phyloP scores from a whole-genome alignment of 2,797 vertebrate genomes.

The Clarias fuscus region DNA sequence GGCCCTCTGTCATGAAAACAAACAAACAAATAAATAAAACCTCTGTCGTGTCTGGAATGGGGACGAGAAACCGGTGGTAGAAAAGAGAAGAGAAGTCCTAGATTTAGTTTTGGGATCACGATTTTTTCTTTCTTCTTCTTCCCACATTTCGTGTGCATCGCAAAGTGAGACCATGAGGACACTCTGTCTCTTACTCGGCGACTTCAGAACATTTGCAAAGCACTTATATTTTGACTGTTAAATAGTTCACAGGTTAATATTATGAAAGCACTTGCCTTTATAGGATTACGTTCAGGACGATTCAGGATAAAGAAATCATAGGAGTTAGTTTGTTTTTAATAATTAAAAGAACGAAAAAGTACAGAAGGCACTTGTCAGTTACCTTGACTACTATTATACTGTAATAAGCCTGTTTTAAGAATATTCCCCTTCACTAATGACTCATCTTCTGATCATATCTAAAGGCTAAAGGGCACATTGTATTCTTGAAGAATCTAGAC shows the following conservation, averaged over 20 bases:
- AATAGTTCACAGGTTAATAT: conserved; percentile 51
- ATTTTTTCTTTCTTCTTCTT: no score
- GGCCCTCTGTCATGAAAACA: neutral
- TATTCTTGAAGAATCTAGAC: neutral
- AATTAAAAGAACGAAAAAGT: neutral
- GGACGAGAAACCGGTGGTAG: neutral
- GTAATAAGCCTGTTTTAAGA: conserved; percentile 39
- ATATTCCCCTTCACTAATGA: conserved; percentile 38
- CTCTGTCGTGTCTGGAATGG: neutral
- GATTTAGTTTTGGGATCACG: neutral
- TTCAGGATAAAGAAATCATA: conserved; percentile 33
- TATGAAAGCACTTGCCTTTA: conserved; percentile 45
- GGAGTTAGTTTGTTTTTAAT: neutral
- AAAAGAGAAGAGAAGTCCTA: neutral
- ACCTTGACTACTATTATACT: conserved; percentile 19
- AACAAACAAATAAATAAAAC: no score
- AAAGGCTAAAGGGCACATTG: conserved; percentile 39
- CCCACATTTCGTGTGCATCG: neutral
- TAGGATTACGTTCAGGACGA: conserved; percentile 10
- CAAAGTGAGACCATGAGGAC: conserved; percentile 26
- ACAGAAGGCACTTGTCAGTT: conserved; percentile 39
- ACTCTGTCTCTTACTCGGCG: conserved; percentile 14
- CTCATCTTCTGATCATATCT: conserved; percentile 47
- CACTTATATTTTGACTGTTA: conserved; percentile 68
- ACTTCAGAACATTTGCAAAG: conserved; percentile 49